phyloP scores from a whole-genome alignment of 2,797 vertebrate genomes.

The Philypnodon macrostomus region DNA sequence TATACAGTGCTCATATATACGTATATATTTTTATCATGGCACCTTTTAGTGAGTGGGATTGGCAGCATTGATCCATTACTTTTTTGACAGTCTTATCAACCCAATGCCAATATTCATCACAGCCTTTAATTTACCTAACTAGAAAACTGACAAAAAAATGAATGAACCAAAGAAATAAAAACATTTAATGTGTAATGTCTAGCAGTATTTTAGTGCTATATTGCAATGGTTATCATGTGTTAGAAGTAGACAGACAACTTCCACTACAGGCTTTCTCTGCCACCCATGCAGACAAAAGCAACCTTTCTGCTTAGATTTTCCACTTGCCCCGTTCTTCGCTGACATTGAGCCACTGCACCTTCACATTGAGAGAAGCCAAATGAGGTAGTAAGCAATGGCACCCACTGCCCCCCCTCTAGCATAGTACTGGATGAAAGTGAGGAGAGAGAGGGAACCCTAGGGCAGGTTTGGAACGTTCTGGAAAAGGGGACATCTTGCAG shows the following conservation, averaged over 20 bases:
- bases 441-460: constrained; percentile 12
- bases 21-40: too few relatives aligned
- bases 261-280: not conserved
- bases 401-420: constrained; percentile 14
- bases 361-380: constrained; percentile 22
- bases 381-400: constrained; percentile 22
- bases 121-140: too few relatives aligned
- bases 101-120: too few relatives aligned
- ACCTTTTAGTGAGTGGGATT: too few relatives aligned
- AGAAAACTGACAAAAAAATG: too few relatives aligned
- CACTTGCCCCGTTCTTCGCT: constrained; percentile 2
- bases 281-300: constrained; percentile 6
- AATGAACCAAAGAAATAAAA: too few relatives aligned
- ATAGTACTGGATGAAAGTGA: constrained; percentile 12
- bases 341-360: constrained; percentile 13
- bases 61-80: too few relatives aligned
- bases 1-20: too few relatives aligned
- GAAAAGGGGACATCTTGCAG: constrained; percentile 25
- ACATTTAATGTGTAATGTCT: too few relatives aligned
- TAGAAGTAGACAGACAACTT: not conserved
- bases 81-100: too few relatives aligned
- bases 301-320: not conserved
- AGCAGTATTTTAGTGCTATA: too few relatives aligned
- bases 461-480: constrained; percentile 16
- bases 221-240: constrained; percentile 3